phyloP scores from a whole-genome alignment of 2,888 invertebrate species.

The Bombyx huttoni region DNA sequence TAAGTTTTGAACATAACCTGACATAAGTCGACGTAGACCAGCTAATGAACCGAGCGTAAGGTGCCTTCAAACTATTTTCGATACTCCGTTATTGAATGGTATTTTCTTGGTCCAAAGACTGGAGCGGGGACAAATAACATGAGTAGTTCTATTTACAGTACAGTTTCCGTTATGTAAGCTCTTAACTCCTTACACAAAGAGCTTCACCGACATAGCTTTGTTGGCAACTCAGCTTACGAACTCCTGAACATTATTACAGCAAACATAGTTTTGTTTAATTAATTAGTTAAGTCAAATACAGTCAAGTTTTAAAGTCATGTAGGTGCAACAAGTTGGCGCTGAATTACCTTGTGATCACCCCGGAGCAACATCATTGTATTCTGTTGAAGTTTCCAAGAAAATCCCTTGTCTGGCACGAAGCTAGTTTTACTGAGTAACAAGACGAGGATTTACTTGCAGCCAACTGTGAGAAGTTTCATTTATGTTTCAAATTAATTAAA shows the following conservation, averaged over 20 bases:
- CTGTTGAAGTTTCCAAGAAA: constrained; percentile 10
- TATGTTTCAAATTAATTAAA: not conserved
- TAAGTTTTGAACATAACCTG: constrained; percentile 59
- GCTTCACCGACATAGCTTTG: not conserved
- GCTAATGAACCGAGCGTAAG: constrained; percentile 39
- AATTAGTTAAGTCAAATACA: constrained; percentile 35
- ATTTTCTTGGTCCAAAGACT: too few relatives aligned
- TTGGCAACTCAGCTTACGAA: not conserved
- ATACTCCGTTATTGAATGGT: constrained; percentile 6
- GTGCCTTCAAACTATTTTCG: constrained; percentile 14
- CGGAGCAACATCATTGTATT: constrained; percentile 21
- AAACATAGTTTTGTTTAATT: constrained; percentile 25
- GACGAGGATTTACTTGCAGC: not conserved
- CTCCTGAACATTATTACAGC: constrained; percentile 21
- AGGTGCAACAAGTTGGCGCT: constrained; percentile 30
- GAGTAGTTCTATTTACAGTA: not conserved
- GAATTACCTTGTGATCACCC: constrained; percentile 40
- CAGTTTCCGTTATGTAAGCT: not conserved
- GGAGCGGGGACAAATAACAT: too few relatives aligned
- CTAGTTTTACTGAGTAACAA: not conserved
- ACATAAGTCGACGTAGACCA: constrained; percentile 50
- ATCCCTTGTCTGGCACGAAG: not conserved
- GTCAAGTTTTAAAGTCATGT: constrained; percentile 36
- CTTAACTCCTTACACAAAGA: not conserved
- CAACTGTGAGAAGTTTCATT: not conserved